Evolutionary conservation across 1,140 invertebrate genomes (phyloP), one percentile per base, ranked within the genome.

Genomic region (Bilobella aurantiaca): DNA sequence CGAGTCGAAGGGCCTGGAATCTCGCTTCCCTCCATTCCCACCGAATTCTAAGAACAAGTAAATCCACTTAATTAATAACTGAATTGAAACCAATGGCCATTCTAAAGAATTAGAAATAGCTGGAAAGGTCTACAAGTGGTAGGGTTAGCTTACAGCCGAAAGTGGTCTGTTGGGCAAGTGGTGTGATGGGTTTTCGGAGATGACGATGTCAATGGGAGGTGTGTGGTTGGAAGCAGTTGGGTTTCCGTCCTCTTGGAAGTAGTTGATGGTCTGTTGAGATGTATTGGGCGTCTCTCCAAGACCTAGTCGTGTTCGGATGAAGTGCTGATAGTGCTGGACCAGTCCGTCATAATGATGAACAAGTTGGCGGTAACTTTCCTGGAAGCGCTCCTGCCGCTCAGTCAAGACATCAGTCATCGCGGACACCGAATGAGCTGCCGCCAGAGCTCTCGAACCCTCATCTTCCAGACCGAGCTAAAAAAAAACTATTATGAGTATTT

Each of bases 341-440:
- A 72, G 58, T 42, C 69, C 71, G 34, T 72, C 65, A 56, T 72
- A 72, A 65, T 72, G 71, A 47, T 60, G 67, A 29, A 72, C 71
- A n/a, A 72, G 47, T 57, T 72, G 71, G 29, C 68, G 58, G 56
- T 72, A 72, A 34, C 69, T 70, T 28, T 70, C 63, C 37, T 72
- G 68, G 63, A 72, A 72, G 21, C 71, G 28, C 34, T 72, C 71
- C 34, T 72, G 71, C 18, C 71, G 37, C 59, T 62, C 64, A 42
- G 34, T 67, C 29, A 72, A 37, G 18, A 37, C 69, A 49, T 70
- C 16, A 5, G 34, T 29, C 14, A 58, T 23, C 28, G 28, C n/a
- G n/a, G n/a, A n/a, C n/a, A n/a, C n/a, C n/a, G n/a, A n/a, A n/a
- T n/a, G n/a, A n/a, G n/a, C n/a, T n/a, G n/a, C n/a, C n/a, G n/a